Evolutionary conservation across 1,140 invertebrate genomes (phyloP), one percentile per base, ranked within the genome.

Genomic region (Babylonia areolata): DNA sequence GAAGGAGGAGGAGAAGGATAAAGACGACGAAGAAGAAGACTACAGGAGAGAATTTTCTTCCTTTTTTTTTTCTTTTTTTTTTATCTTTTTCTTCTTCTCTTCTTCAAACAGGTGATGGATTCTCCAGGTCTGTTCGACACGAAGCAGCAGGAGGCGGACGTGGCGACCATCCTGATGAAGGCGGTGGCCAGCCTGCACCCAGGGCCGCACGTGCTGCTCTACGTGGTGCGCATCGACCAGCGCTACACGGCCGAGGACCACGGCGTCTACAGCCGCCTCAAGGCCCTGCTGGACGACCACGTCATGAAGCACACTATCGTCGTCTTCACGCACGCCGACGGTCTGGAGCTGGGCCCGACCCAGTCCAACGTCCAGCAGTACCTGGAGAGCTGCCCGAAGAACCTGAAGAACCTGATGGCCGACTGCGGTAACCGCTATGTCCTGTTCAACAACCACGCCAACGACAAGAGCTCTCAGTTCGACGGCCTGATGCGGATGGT

Each of bases 171-270:
- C 31, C 23, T 86, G 33, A 33, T 58, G 31, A 81, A 77, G 37
- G 64, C 58, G 28, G 64, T 86, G 31, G 80, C 40, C n/a, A n/a
- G 64, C 39, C 37, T 42, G 9, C 35, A 80, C 77, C 85, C 85
- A 9, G 85, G 85, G 2, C 85, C 85, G 3, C 79, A 81, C 42
- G 85, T 80, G 11, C 75, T 86, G 69, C 40, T 86, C n/a, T 75
- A 51, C 39, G 80, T 82, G 28, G 11, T 86, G 17, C n/a, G 64
- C 11, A 31, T 82, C 40, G 80, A 33, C 20, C n/a, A n/a, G n/a
- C 80, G 85, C n/a, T 86, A 81, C 73, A 86, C 85, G 2, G 33
- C 69, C 42, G 85, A 86, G 73, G 80, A 86, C 15, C 64, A 77
- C 39, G 51, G 28, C 51, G 81, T 69, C 17, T 82, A 82, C 64